Percentiles rank a stretch among this genome's conserved stretches.
Evolutionary conservation across 2,888 invertebrate species (phyloP).

Genomic region (Napeogenes inachia): DNA sequence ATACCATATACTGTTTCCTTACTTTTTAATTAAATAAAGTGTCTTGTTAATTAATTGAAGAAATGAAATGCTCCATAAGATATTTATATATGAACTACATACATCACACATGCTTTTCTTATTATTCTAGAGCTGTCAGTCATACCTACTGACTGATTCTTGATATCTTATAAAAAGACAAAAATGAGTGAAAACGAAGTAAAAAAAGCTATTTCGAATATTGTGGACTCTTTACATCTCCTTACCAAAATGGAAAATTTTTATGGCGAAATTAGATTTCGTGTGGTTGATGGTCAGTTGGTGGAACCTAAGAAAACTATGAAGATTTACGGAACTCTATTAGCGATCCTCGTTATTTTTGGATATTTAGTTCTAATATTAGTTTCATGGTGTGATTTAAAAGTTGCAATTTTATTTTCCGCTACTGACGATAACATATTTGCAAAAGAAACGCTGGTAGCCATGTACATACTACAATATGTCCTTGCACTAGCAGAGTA

Average conservation of each 20-base stretch:
- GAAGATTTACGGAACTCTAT: conserved; percentile 37
- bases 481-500: conserved; percentile 36
- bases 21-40: too few relatives aligned
- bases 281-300: conserved; percentile 34
- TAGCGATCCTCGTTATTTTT: conserved; percentile 29
- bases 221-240: conserved; percentile 35
- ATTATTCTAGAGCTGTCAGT: too few relatives aligned
- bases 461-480: conserved; percentile 42
- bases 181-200: conserved; percentile 9
- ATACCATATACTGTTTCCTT: too few relatives aligned
- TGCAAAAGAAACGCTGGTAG: conserved; percentile 38
- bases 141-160: not conserved
- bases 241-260: conserved; percentile 35
- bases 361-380: conserved; percentile 25
- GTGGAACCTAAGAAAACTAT: conserved; percentile 34
- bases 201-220: conserved; percentile 15
- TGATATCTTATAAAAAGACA: not conserved
- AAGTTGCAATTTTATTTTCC: conserved; percentile 23
- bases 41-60: too few relatives aligned
- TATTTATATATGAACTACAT: too few relatives aligned
- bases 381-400: conserved; percentile 26
- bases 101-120: too few relatives aligned
- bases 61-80: too few relatives aligned
- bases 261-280: conserved; percentile 49
- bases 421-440: conserved; percentile 19